Conservation (phyloP, 2,797 vertebrate genomes). For the Eurystomus glaucurus region DNA sequence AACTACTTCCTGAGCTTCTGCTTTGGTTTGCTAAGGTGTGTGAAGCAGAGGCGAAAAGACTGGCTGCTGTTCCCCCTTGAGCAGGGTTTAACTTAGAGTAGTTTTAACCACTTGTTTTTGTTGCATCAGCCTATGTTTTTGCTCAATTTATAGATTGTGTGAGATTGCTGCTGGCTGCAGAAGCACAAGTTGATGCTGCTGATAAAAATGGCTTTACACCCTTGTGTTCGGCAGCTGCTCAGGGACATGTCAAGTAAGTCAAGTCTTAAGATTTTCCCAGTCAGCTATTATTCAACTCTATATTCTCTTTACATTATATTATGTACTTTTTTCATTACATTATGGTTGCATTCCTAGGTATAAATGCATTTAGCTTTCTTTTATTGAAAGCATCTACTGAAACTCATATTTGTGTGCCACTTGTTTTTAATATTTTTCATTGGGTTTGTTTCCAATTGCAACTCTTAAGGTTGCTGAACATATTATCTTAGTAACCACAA, state of each 20-base stretch:
- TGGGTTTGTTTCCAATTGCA: not conserved
- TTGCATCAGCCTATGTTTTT: conserved; percentile 20
- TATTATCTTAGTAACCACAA: not conserved
- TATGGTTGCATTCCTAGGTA: not conserved
- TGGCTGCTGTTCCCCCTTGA: not conserved
- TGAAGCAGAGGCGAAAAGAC: not conserved
- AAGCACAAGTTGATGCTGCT: conserved; percentile 89
- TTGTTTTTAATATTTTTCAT: not conserved
- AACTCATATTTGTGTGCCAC: not conserved
- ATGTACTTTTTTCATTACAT: not conserved
- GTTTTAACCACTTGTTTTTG: not conserved
- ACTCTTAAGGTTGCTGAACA: not conserved
- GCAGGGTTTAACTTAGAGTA: not conserved
- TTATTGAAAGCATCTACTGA: not conserved
- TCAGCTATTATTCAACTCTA: not conserved
- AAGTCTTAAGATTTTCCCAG: not conserved
- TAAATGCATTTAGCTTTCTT: not conserved
- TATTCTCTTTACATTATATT: not conserved
- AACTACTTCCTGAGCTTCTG: not conserved
- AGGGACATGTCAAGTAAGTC: conserved; percentile 92
- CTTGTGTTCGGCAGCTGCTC: conserved; percentile 92
- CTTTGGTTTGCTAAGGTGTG: not conserved
- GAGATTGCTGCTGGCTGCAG: conserved; percentile 94
- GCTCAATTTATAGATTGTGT: conserved; percentile 90
- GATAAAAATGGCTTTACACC: conserved; percentile 94